phyloP scores from a whole-genome alignment of 2,113 vertebrate species.

The Talpa occidentalis region DNA sequence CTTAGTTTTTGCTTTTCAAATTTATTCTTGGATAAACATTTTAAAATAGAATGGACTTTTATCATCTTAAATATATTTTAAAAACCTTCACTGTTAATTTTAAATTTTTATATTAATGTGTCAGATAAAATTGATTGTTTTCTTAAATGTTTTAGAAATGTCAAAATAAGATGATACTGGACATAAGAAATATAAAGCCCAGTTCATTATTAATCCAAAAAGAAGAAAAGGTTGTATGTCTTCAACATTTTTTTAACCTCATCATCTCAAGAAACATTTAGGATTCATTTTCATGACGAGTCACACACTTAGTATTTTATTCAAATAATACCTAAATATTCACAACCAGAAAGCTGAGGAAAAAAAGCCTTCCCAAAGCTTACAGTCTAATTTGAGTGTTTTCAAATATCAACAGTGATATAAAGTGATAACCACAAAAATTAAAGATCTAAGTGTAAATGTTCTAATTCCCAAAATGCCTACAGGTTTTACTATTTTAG shows the following conservation, averaged over 20 bases:
- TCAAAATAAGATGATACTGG: background rate
- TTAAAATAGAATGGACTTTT: background rate
- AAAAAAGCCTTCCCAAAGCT: background rate
- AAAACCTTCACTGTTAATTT: background rate
- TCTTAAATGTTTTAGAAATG: background rate
- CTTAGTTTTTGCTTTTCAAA: background rate
- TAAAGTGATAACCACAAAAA: background rate
- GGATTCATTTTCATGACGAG: background rate
- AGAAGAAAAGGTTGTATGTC: background rate
- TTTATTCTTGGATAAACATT: background rate
- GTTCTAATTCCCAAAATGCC: background rate
- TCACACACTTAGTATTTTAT: background rate
- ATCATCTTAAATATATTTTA: background rate
- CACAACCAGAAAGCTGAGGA: background rate
- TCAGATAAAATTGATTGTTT: background rate
- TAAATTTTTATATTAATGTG: background rate
- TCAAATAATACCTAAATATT: background rate
- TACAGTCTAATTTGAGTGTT: background rate
- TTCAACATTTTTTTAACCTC: background rate
- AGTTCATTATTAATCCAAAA: background rate
- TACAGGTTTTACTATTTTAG: background rate
- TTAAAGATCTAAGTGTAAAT: background rate
- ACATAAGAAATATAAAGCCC: background rate
- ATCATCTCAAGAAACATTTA: background rate
- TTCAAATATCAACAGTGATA: background rate